Evolutionary conservation across 2,797 vertebrate genomes (phyloP).

Genomic region (Cichlasoma orientale): DNA sequence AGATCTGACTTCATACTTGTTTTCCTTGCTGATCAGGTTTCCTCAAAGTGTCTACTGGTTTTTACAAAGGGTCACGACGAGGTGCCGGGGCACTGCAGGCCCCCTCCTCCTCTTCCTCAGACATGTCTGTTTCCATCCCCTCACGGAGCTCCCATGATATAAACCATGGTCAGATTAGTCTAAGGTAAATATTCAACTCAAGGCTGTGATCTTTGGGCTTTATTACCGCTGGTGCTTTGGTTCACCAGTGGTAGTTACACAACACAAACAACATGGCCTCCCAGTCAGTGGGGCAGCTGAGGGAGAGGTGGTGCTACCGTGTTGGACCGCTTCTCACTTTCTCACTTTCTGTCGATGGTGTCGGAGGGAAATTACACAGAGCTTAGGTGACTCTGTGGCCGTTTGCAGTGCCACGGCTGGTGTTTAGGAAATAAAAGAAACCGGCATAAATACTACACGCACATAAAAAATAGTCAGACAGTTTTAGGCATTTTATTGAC

Average conservation of each 20-base stretch:
- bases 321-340: slow-evolving; percentile 65
- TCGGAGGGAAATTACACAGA: slow-evolving; percentile 56
- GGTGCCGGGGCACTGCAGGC: slow-evolving; percentile 53
- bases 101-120: slow-evolving; percentile 18
- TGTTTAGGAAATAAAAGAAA: slow-evolving; percentile 37
- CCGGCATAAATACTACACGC: neutral
- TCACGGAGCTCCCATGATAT: slow-evolving; percentile 59
- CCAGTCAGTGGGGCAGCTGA: slow-evolving; percentile 55
- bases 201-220: slow-evolving; percentile 64
- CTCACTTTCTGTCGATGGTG: slow-evolving; percentile 58
- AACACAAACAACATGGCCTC: slow-evolving; percentile 71
- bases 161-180: slow-evolving; percentile 75
- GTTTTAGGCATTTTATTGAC: neutral
- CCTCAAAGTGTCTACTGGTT: slow-evolving; percentile 80
- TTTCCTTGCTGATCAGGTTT: slow-evolving; percentile 81
- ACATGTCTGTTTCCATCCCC: slow-evolving; percentile 64
- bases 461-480: neutral
- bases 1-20: slow-evolving; percentile 84
- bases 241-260: slow-evolving; percentile 58
- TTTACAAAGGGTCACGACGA: slow-evolving; percentile 73
- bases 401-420: slow-evolving; percentile 45
- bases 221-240: slow-evolving; percentile 59
- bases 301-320: slow-evolving; percentile 61
- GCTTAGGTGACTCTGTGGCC: slow-evolving; percentile 48
- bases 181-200: slow-evolving; percentile 69